Evolutionary conservation across 2,797 vertebrate species (phyloP).

Genomic region (Myotis myotis): DNA sequence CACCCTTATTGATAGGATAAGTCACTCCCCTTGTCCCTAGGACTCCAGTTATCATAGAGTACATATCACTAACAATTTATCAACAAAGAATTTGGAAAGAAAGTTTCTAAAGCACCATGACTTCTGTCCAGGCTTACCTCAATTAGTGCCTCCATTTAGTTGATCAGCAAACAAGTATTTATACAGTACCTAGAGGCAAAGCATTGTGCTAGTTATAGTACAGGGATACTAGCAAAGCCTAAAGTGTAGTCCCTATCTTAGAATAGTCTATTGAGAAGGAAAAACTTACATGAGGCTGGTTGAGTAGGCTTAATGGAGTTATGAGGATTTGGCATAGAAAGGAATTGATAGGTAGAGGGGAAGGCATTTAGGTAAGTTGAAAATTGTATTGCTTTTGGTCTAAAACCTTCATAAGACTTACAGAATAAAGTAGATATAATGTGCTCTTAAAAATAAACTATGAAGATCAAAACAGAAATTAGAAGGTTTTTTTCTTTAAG

Average conservation of each 20-base stretch:
- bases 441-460: constrained; percentile 56
- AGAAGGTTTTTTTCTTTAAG: constrained; percentile 7
- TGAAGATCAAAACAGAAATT: constrained; percentile 42
- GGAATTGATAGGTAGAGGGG: background rate
- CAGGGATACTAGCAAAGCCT: background rate
- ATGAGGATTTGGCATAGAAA: constrained; percentile 27
- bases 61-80: background rate
- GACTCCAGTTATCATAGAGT: constrained; percentile 1
- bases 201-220: background rate
- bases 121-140: background rate
- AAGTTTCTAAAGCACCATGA: background rate
- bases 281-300: background rate
- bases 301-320: constrained; percentile 26
- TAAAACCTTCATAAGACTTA: constrained; percentile 32
- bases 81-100: constrained; percentile 1
- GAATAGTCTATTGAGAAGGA: background rate
- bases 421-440: constrained; percentile 35
- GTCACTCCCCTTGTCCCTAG: background rate
- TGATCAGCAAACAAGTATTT: constrained; percentile 29
- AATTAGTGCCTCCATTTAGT: constrained; percentile 36
- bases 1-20: background rate
- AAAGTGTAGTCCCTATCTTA: background rate
- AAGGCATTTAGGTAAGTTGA: constrained; percentile 36
- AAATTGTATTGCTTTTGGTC: constrained; percentile 51
- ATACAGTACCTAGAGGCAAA: background rate